Evolutionary conservation across 2,888 invertebrate species (phyloP).

Genomic region (Drosophila recens): DNA sequence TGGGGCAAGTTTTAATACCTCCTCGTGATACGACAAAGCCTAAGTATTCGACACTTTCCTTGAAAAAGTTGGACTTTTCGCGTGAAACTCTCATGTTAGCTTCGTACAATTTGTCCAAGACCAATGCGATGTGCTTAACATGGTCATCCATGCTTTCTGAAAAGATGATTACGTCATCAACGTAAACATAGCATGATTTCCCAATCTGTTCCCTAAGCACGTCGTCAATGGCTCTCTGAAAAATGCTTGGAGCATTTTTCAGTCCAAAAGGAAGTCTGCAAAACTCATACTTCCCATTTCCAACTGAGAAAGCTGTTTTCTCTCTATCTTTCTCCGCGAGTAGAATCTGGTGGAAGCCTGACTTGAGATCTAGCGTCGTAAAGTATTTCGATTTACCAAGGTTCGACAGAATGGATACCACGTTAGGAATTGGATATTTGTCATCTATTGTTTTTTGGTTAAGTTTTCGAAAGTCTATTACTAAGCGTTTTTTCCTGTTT

Average conservation of each 20-base stretch:
- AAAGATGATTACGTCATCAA: constrained; percentile 7
- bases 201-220: neutral
- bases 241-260: too few relatives aligned
- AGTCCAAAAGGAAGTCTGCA: constrained; percentile 1
- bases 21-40: constrained; percentile 7
- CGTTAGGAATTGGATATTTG: neutral
- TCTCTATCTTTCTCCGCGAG: neutral
- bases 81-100: constrained; percentile 16
- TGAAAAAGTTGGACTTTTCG: constrained; percentile 16
- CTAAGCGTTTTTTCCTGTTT: neutral
- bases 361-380: neutral
- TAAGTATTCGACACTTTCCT: constrained; percentile 7
- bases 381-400: neutral
- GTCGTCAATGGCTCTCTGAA: neutral
- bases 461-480: neutral
- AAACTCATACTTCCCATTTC: neutral
- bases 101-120: neutral
- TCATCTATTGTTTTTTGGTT: neutral
- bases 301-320: neutral
- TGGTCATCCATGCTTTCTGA: neutral
- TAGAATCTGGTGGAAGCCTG: neutral
- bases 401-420: neutral
- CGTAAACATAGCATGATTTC: constrained; percentile 3
- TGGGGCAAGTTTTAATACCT: neutral
- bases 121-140: neutral